Percentiles rank a stretch among this genome's conserved stretches.
These are phyloP conservation scores for Mastigias papua DNA, from an alignment of 30 jellyfish, hydroid and myxozoan species.

Conservation along the genomic window DNA sequence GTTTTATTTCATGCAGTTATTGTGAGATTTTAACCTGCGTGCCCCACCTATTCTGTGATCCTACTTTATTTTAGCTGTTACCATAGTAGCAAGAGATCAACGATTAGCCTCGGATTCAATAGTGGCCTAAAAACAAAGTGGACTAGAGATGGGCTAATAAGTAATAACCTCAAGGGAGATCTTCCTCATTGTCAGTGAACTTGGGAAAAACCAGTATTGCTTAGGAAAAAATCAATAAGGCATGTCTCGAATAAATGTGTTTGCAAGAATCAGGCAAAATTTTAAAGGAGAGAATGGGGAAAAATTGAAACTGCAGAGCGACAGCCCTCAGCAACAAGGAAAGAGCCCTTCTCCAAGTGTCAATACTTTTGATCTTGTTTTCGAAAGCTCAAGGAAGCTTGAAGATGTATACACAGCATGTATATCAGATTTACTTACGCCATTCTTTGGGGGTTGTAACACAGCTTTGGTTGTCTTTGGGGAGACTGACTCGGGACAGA, in stretches of 20 bases:
- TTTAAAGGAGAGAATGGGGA: conserved; percentile 60
- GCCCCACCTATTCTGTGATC: too few relatives aligned
- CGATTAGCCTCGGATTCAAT: conserved; percentile 9
- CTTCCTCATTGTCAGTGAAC: not conserved
- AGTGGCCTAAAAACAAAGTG: not conserved
- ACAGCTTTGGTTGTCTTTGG: conserved; percentile 57
- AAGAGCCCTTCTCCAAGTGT: conserved; percentile 4
- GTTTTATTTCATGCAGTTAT: too few relatives aligned
- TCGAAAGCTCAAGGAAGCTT: conserved; percentile 44
- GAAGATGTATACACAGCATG: conserved; percentile 58
- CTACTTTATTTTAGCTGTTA: not conserved
- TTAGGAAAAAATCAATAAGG: not conserved
- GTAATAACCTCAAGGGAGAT: not conserved
- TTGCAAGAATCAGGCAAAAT: conserved; percentile 50
- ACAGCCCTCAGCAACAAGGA: not conserved
- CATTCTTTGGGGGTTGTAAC: conserved; percentile 45
- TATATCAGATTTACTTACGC: conserved; percentile 20
- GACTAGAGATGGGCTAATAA: not conserved
- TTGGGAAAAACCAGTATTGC: not conserved
- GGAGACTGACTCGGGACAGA: conserved; percentile 62
- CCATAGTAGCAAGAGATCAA: conserved; percentile 10
- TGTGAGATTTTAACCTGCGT: too few relatives aligned
- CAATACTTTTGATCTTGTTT: conserved; percentile 48
- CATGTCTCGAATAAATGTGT: conserved; percentile 54
- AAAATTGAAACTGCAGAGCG: conserved; percentile 37